Evolutionary conservation across 2,888 invertebrate species (phyloP).

Genomic region (Ormyrus nitidulus): DNA sequence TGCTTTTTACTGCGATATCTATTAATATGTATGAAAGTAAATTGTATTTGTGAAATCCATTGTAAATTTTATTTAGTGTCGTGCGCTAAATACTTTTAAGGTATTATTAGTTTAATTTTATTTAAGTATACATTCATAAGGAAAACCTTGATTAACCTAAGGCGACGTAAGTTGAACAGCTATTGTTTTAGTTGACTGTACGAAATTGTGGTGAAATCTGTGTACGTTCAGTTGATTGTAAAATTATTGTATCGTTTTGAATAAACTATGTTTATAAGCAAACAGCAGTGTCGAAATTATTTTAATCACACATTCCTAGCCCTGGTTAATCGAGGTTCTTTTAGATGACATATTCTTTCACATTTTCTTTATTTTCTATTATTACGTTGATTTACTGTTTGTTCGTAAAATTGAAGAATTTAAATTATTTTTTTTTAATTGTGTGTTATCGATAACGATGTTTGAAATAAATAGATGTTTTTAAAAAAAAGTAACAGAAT

Average conservation of each 20-base stretch:
- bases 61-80: neutral
- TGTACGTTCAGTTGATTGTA: constrained; percentile 18
- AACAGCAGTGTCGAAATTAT: constrained; percentile 24
- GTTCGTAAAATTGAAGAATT: neutral
- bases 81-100: neutral
- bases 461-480: too few species aligned
- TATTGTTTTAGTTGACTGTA: too few species aligned
- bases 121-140: neutral
- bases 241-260: constrained; percentile 28
- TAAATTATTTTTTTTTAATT: too few species aligned
- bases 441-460: too few species aligned
- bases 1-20: constrained; percentile 34
- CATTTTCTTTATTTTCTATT: neutral
- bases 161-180: neutral
- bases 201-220: too few species aligned
- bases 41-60: neutral
- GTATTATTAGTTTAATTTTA: neutral
- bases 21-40: neutral
- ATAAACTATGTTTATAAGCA: constrained; percentile 29
- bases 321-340: constrained; percentile 45
- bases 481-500: constrained; percentile 31
- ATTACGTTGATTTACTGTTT: constrained; percentile 1
- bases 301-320: constrained; percentile 4
- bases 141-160: constrained; percentile 46
- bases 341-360: too few species aligned